Evolutionary conservation across 2,888 invertebrate genomes (phyloP).

Genomic region (Melanophora roralis): DNA sequence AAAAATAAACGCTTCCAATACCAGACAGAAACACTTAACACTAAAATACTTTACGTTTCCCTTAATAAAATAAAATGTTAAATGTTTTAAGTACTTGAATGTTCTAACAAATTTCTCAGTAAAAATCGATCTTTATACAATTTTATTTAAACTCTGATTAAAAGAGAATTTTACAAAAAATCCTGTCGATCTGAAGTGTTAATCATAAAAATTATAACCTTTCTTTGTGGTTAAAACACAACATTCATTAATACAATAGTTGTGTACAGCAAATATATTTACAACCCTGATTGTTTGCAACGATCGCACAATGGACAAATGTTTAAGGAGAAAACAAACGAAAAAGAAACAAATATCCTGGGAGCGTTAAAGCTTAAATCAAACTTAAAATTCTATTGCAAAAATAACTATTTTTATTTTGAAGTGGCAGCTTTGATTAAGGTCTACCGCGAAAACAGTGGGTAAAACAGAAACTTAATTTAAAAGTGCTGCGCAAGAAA

Average conservation of each 20-base stretch:
- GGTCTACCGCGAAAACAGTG: neutral
- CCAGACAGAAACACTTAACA: slow-evolving; percentile 42
- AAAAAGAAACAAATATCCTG: slow-evolving; percentile 56
- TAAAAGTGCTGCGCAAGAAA: slow-evolving; percentile 10
- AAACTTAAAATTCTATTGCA: slow-evolving; percentile 40
- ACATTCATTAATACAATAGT: slow-evolving; percentile 55
- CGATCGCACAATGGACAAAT: slow-evolving; percentile 49
- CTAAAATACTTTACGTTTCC: too few relatives aligned
- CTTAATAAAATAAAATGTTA: too few relatives aligned
- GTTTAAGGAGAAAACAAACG: slow-evolving; percentile 15
- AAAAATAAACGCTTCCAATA: too few relatives aligned
- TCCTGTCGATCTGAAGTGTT: slow-evolving; percentile 39
- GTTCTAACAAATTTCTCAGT: slow-evolving; percentile 50
- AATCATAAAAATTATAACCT: slow-evolving; percentile 53
- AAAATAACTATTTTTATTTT: slow-evolving; percentile 18
- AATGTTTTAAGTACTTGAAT: slow-evolving; percentile 43
- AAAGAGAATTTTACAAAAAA: neutral
- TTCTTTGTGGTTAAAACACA: slow-evolving; percentile 55
- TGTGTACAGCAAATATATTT: slow-evolving; percentile 57
- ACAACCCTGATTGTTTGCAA: slow-evolving; percentile 60
- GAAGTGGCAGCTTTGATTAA: slow-evolving; percentile 65
- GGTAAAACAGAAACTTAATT: slow-evolving; percentile 34
- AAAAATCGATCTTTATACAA: slow-evolving; percentile 12
- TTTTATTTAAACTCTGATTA: neutral
- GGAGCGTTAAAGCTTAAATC: slow-evolving; percentile 58